A percentile compares a stretch with the other conserved stretches of the same genome.
Conservation (phyloP, 92 coral and sea anemone species). For the Muricea muricata region DNA sequence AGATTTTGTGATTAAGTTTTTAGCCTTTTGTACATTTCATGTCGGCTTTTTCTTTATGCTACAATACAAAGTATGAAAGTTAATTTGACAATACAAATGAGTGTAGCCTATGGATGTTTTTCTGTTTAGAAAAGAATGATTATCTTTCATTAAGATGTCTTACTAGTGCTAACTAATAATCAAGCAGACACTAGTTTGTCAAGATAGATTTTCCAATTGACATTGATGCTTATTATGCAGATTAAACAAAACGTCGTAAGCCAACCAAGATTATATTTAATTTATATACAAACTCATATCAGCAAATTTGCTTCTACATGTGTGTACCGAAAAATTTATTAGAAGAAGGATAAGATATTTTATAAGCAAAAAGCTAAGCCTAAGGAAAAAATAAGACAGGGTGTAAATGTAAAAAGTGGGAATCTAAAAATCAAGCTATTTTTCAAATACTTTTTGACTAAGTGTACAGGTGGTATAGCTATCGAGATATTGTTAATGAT, state of each 20-base stretch:
- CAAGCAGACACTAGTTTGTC: constrained; percentile 19
- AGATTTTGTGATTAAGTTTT: not conserved
- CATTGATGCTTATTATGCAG: constrained; percentile 22
- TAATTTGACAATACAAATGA: not conserved
- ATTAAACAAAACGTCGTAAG: not conserved
- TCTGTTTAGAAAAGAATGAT: not conserved
- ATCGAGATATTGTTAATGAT: too few species aligned
- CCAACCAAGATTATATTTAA: constrained; percentile 10
- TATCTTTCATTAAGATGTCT: constrained; percentile 28
- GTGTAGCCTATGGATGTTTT: not conserved
- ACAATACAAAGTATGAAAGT: too few species aligned
- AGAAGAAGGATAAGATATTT: not conserved
- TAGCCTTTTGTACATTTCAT: not conserved
- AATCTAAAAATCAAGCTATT: too few species aligned
- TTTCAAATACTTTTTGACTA: too few species aligned
- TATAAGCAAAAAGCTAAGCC: not conserved
- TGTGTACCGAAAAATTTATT: not conserved
- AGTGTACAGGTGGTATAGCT: too few species aligned
- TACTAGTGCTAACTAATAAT: constrained; percentile 24
- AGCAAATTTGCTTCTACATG: not conserved
- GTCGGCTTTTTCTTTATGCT: not conserved
- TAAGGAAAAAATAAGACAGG: too few species aligned
- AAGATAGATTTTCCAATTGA: not conserved
- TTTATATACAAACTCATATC: constrained; percentile 6
- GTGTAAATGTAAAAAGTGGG: too few species aligned